Base-by-base conservation (phyloP, 2,797 vertebrate genomes). In the Threskiornis aethiopicus region DNA sequence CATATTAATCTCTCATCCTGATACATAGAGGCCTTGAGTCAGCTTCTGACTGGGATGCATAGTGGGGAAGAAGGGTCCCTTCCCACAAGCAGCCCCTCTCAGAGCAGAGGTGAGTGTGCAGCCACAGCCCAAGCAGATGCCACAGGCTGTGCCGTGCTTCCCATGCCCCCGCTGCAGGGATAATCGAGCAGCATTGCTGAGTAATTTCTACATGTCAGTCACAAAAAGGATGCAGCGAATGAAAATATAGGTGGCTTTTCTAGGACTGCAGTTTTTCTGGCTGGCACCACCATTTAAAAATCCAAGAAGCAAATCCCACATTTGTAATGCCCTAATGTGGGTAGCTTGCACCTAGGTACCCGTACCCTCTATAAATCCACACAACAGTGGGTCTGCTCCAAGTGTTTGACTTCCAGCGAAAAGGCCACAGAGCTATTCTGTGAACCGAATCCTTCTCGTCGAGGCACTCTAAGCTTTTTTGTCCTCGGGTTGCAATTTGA, bases 111-210 rank as follows among this genome's bases (percentile, higher is more conserved):
- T 61, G 59, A 87, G 37, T 1, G 16, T 21, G 28, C n/a, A 61
- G 82, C 52, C 65, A 14, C 52, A 83, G 78, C 87, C 66, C 67
- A 10, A 25, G 78, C 77, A 70, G 84, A 35, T 24, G 54, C 90
- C 77, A 7, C 28, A 24, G 65, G 46, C 81, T 57, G 67, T 39
- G 75, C 65, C 28, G 4, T 4, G 28, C 54, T 54, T 33, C 82
- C 8, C 0, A 1, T 24, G 35, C 10, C 39, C 49, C 35, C 6
- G 2, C 4, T 1, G n/a, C 4, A 31, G 72, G 58, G 61, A 61
- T 12, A 57, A 39, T 33, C 0, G 0, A 61, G 72, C 47, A 49
- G 52, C n/a, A 14, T 6, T 1, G 14, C 52, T 7, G 59, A 47
- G 35, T 26, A 2, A 57, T 80, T 70, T 57, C 69, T 37, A 46